A percentile compares a stretch with the other conserved stretches of the same genome.
These are phyloP conservation scores for Elymnias hypermnestra DNA, from an alignment of 1,140 invertebrate species.

Conservation along the genomic window DNA sequence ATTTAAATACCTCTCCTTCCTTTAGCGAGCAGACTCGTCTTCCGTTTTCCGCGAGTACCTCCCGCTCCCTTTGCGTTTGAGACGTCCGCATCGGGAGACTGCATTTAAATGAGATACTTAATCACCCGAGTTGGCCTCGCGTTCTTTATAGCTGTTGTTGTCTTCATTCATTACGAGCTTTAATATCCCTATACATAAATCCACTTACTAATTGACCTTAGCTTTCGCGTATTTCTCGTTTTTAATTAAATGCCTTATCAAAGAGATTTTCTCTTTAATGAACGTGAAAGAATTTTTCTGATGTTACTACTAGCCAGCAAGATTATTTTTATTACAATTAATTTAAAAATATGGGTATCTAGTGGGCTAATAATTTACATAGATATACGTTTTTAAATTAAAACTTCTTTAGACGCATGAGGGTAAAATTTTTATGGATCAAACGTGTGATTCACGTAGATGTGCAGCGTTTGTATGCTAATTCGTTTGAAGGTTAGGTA, in stretches of 20 bases:
- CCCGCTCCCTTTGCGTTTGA: conserved; percentile 66
- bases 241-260: conserved; percentile 15
- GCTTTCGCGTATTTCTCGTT: conserved; percentile 14
- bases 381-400: no score
- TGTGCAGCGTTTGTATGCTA: no score
- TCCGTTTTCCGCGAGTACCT: conserved; percentile 66
- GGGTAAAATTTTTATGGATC: no score
- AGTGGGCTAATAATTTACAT: no score
- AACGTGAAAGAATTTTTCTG: neutral
- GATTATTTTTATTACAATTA: neutral
- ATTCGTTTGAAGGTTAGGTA: no score
- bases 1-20: conserved; percentile 73
- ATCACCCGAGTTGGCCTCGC: conserved; percentile 66
- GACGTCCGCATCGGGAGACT: conserved; percentile 66
- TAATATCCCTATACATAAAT: conserved; percentile 46
- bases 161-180: conserved; percentile 61
- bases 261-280: conserved; percentile 12
- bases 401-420: no score
- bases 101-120: conserved; percentile 76
- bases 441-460: no score
- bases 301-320: neutral
- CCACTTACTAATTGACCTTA: conserved; percentile 28
- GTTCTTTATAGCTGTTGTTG: conserved; percentile 66
- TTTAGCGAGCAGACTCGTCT: conserved; percentile 69
- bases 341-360: no score